Conservation (phyloP, 2,888 invertebrate genomes). For the Drosophila planitibia region DNA sequence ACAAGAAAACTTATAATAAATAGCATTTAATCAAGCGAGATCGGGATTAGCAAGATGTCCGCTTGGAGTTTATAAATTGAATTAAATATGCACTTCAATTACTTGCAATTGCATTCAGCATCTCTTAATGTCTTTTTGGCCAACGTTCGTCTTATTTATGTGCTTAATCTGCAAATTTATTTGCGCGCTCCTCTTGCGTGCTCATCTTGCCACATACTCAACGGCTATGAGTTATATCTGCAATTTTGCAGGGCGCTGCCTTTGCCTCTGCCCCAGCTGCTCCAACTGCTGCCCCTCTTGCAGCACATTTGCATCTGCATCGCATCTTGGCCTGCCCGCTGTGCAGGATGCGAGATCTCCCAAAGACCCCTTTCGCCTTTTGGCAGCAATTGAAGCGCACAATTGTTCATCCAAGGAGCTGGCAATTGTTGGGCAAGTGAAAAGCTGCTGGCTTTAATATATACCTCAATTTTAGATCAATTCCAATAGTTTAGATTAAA, state of each 20-base stretch:
- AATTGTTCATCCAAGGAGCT: neutral
- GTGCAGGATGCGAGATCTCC: slow-evolving; percentile 41
- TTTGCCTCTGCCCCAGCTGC: neutral
- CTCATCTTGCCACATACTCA: slow-evolving; percentile 72
- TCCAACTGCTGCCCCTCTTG: neutral
- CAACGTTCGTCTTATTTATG: slow-evolving; percentile 46
- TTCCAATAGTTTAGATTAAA: neutral
- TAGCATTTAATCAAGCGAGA: slow-evolving; percentile 56
- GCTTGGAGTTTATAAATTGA: slow-evolving; percentile 46
- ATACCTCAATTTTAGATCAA: neutral
- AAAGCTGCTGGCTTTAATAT: neutral
- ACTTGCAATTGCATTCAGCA: slow-evolving; percentile 34
- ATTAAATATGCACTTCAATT: slow-evolving; percentile 61
- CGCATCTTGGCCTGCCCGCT: slow-evolving; percentile 35
- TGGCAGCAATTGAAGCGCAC: slow-evolving; percentile 19
- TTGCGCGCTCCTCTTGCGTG: slow-evolving; percentile 52
- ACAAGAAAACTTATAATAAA: slow-evolving; percentile 58
- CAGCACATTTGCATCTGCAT: slow-evolving; percentile 8
- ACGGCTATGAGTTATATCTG: slow-evolving; percentile 55
- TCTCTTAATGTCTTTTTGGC: slow-evolving; percentile 18
- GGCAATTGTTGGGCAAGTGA: neutral
- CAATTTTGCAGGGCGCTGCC: slow-evolving; percentile 35
- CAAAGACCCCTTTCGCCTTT: slow-evolving; percentile 2
- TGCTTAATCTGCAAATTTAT: slow-evolving; percentile 59
- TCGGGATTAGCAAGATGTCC: slow-evolving; percentile 26